A percentile compares a stretch with the other conserved stretches of the same genome.
Conservation (phyloP, 2,888 invertebrate species). For the Heliconius ismenius region DNA sequence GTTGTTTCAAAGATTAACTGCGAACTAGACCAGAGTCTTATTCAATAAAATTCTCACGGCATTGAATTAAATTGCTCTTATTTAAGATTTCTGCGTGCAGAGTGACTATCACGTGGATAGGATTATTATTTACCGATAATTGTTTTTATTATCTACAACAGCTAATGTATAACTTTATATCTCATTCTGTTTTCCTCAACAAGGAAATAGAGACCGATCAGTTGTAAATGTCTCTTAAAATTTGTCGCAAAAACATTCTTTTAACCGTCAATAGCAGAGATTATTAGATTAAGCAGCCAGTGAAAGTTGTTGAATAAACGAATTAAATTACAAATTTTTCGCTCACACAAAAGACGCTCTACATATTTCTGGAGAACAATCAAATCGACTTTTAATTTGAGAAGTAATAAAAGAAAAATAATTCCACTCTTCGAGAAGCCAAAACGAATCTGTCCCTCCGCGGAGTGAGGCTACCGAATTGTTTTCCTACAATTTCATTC, state of each 20-base stretch:
- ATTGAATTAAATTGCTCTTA: conserved; percentile 77
- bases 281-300: background rate
- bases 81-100: conserved; percentile 52
- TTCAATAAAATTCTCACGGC: conserved; percentile 76
- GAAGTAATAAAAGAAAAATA: conserved; percentile 34
- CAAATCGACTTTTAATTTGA: conserved; percentile 30
- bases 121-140: conserved; percentile 1
- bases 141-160: background rate
- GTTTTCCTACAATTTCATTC: conserved; percentile 47
- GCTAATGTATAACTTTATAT: background rate
- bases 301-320: background rate
- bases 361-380: conserved; percentile 25
- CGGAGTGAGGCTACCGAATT: conserved; percentile 44
- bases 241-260: background rate
- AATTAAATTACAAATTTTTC: background rate
- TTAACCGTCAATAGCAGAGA: background rate
- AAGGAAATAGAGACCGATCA: background rate
- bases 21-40: conserved; percentile 74
- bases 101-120: conserved; percentile 31
- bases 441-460: conserved; percentile 34
- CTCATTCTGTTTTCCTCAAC: background rate
- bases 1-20: conserved; percentile 69
- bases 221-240: background rate
- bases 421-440: conserved; percentile 22
- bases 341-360: background rate